phyloP scores from a whole-genome alignment of 2,888 invertebrate species.

The Smittia aterrima region DNA sequence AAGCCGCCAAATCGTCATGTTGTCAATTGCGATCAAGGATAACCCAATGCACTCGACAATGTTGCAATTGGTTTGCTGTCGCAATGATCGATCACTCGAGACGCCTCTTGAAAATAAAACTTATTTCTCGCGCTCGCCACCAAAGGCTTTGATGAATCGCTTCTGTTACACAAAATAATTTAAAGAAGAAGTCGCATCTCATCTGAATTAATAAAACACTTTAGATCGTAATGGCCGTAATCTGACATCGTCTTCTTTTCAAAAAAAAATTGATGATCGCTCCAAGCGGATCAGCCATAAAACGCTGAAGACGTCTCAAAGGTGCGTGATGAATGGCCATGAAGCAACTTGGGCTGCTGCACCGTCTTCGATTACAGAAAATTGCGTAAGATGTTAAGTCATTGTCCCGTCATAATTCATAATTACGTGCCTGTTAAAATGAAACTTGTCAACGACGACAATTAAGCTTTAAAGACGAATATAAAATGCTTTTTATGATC shows the following conservation, averaged over 20 bases:
- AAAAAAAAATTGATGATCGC: neutral
- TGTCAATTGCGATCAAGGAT: conserved; percentile 7
- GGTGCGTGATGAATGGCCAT: neutral
- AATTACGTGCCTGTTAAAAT: neutral
- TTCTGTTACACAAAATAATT: neutral
- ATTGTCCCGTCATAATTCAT: neutral
- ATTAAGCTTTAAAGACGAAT: no score
- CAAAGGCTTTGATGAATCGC: neutral
- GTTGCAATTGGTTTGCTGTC: neutral
- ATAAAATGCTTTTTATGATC: no score
- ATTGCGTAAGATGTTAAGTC: conserved; percentile 7
- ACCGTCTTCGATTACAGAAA: neutral
- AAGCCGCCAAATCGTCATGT: neutral
- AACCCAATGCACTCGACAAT: neutral
- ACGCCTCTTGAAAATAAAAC: neutral
- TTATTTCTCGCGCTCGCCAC: neutral
- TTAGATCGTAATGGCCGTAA: neutral
- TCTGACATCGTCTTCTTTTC: neutral
- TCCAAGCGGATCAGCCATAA: no score
- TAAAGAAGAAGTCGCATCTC: neutral
- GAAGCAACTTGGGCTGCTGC: neutral
- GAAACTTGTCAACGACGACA: neutral
- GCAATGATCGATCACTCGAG: neutral
- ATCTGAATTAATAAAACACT: neutral
- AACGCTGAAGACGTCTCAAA: no score